A percentile compares a stretch with the other conserved stretches of the same genome.
These are phyloP conservation scores for Pseudoips prasinana DNA, from an alignment of 2,888 invertebrate genomes.

Conservation along the genomic window DNA sequence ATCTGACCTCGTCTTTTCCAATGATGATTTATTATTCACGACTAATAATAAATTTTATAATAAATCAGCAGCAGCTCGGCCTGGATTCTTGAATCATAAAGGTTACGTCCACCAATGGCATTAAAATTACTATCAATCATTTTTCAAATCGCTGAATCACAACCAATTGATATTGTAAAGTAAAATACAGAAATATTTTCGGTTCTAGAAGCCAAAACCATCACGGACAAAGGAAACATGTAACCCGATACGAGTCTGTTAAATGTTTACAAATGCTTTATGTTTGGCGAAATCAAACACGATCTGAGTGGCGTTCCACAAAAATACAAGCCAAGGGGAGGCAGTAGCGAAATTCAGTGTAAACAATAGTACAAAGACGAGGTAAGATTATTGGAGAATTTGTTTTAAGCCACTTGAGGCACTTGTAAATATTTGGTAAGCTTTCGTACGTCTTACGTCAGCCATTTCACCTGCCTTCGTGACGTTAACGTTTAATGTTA, in stretches of 20 bases:
- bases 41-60: constrained; percentile 28
- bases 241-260: constrained; percentile 70
- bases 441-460: constrained; percentile 60
- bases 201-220: constrained; percentile 37
- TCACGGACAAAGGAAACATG: constrained; percentile 55
- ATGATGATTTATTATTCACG: constrained; percentile 22
- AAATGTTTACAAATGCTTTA: constrained; percentile 76
- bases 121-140: constrained; percentile 35
- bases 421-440: constrained; percentile 77
- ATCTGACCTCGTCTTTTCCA: constrained; percentile 6
- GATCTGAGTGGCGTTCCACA: constrained; percentile 70
- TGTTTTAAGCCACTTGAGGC: constrained; percentile 78
- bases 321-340: constrained; percentile 61
- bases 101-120: constrained; percentile 19
- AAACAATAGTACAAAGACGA: constrained; percentile 71
- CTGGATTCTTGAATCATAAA: constrained; percentile 25
- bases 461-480: constrained; percentile 60
- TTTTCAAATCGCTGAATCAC: constrained; percentile 28
- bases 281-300: constrained; percentile 78
- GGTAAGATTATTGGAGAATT: constrained; percentile 77
- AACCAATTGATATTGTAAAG: constrained; percentile 26
- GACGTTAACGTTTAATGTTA: constrained; percentile 59
- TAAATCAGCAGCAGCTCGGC: constrained; percentile 20
- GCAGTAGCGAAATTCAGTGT: constrained; percentile 69
- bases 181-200: constrained; percentile 18